A percentile compares a stretch with the other conserved stretches of the same genome.
These are phyloP conservation scores for Drosophila neotestacea DNA, from an alignment of 2,888 invertebrate genomes.

Conservation along the genomic window DNA sequence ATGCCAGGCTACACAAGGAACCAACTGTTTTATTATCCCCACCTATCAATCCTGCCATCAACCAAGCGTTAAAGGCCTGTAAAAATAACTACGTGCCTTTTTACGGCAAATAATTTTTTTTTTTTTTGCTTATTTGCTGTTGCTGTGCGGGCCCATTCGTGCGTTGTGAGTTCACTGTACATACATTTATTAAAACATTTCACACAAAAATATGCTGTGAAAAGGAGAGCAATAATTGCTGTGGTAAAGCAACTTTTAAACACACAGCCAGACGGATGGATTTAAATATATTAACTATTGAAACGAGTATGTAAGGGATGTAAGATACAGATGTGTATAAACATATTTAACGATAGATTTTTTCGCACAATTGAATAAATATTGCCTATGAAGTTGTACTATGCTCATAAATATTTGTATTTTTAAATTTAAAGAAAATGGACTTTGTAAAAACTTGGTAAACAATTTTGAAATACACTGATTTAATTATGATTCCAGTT, in stretches of 20 bases:
- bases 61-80: constrained; percentile 21
- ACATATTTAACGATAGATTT: no score
- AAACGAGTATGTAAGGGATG: not conserved
- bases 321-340: not conserved
- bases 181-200: constrained; percentile 66
- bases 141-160: constrained; percentile 5
- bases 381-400: no score
- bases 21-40: not conserved
- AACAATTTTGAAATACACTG: no score
- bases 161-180: constrained; percentile 19
- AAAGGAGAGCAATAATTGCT: constrained; percentile 10
- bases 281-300: not conserved
- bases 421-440: no score
- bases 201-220: constrained; percentile 20
- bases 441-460: no score
- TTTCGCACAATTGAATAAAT: no score
- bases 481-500: no score
- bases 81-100: constrained; percentile 44
- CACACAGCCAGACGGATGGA: constrained; percentile 9
- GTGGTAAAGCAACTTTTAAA: constrained; percentile 28
- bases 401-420: no score
- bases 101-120: constrained; percentile 31
- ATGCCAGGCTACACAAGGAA: constrained; percentile 4
- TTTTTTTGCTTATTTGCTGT: constrained; percentile 3
- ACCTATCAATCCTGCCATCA: not conserved